A percentile compares a stretch with the other conserved stretches of the same genome.
phyloP scores from a whole-genome alignment of 2,113 vertebrate species.

The Atlantisia rogersi region DNA sequence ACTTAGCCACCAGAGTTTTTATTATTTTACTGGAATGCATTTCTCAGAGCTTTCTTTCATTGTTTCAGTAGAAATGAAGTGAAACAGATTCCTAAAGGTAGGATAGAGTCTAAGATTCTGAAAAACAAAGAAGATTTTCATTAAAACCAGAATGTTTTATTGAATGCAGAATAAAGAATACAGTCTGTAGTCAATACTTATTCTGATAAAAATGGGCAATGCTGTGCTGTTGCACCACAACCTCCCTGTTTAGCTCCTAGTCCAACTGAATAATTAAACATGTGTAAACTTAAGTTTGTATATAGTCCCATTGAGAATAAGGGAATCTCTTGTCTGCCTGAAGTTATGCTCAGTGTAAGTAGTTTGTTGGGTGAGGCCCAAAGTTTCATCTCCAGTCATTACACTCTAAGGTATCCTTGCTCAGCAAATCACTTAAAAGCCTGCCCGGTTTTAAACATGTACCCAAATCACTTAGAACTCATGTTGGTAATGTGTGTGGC shows the following conservation, averaged over 20 bases:
- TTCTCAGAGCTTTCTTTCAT: background rate
- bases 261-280: background rate
- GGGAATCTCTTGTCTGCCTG: background rate
- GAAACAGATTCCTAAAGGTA: background rate
- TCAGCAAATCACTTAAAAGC: background rate
- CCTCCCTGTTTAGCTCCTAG: background rate
- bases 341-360: background rate
- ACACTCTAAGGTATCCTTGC: background rate
- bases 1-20: background rate
- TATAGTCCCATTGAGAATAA: background rate
- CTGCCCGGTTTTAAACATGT: background rate
- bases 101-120: background rate
- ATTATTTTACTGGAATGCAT: background rate
- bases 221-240: background rate
- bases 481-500: background rate
- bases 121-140: background rate
- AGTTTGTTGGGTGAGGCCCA: background rate
- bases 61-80: background rate
- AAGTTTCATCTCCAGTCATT: background rate
- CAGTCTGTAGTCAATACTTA: background rate
- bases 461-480: background rate
- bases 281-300: background rate
- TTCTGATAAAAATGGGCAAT: background rate
- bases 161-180: background rate
- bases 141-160: background rate